Base-by-base conservation (phyloP, 2,888 invertebrate species). In the Flexamia atlantica region DNA sequence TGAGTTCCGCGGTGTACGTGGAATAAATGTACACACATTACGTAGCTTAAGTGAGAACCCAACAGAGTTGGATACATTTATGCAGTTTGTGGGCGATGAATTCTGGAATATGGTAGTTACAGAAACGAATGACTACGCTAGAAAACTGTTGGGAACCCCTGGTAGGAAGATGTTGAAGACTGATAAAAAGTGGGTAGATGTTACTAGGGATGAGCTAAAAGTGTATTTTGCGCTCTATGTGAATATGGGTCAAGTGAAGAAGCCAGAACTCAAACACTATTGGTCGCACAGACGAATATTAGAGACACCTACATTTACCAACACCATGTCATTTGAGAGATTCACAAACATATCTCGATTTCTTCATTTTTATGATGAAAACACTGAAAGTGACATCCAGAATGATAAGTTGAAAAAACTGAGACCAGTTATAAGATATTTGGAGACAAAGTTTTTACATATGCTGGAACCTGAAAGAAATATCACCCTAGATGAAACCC, bases 401-500 rank as follows among this genome's bases (percentile, higher is more conserved):
- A n/a, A 23, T 60, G 80, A 87, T 82, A 76, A 86, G 40, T 83
- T 88, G 46, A 86, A 85, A 14, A 82, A 81, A 85, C 40, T 87
- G 14, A 23, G 81, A 76, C 72, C 42, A 57, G 72, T 85, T 68
- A 28, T 86, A 17, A 23, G 46, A 28, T 36, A 76, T 74, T n/a
- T 76, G n/a, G 64, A 74, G 0, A 82, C 20, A 40, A 53, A 76
- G 64, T 53, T 85, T 60, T 14, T 72, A 79, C 25, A 32, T 36
- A 23, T 76, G 32, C 57, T 32, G 10, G 68, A 25, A 30, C 88
- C 88, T 0, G 88, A 87, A 23, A 87, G 88, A 87, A 82, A 83
- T 9, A 20, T 89, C 2, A 86, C 88, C 20, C 88, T 90, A 50
- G 89, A 89, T 85, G 88, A 89, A 85, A 86, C 87, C 53, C 88